Evolutionary conservation across 2,113 vertebrate genomes (phyloP).

Genomic region (Gobio gobio): DNA sequence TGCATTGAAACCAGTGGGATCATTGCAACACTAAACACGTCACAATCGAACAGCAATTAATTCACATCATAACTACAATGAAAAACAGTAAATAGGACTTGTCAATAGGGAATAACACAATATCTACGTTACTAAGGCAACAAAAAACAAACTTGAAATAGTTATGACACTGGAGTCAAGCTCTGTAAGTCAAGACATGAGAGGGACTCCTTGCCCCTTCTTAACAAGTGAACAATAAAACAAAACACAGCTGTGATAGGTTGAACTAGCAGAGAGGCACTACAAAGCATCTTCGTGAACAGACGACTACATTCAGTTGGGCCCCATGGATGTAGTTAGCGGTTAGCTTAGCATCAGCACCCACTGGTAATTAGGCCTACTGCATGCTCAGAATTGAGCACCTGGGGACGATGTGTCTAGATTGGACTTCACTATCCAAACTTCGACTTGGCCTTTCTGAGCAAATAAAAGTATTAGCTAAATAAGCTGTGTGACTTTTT

Average conservation of each 20-base stretch:
- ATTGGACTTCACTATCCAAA: conserved; percentile 64
- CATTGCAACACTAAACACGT: conserved; percentile 48
- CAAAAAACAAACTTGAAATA: conserved; percentile 34
- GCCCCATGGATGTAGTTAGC: not conserved
- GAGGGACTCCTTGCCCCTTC: conserved; percentile 38
- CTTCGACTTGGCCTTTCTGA: conserved; percentile 70
- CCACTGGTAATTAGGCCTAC: conserved; percentile 46
- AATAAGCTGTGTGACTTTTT: not conserved
- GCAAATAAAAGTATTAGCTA: conserved; percentile 59
- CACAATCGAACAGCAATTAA: conserved; percentile 53
- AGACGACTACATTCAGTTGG: conserved; percentile 35
- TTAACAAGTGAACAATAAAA: conserved; percentile 36
- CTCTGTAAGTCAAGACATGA: conserved; percentile 62
- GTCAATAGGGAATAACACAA: conserved; percentile 50
- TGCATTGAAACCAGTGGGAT: conserved; percentile 53
- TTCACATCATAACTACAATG: conserved; percentile 57
- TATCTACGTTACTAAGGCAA: conserved; percentile 41
- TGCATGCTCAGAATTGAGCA: conserved; percentile 36
- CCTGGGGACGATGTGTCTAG: conserved; percentile 38
- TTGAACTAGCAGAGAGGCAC: conserved; percentile 59
- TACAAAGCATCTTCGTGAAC: conserved; percentile 51
- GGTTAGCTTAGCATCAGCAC: conserved; percentile 30
- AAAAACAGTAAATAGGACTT: conserved; percentile 46
- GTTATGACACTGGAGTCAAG: not conserved
- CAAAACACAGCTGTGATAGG: conserved; percentile 64